Percentiles rank a stretch among this genome's conserved stretches.
Conservation (phyloP, 2,888 invertebrate species). For the Pyrrhosoma nymphula region DNA sequence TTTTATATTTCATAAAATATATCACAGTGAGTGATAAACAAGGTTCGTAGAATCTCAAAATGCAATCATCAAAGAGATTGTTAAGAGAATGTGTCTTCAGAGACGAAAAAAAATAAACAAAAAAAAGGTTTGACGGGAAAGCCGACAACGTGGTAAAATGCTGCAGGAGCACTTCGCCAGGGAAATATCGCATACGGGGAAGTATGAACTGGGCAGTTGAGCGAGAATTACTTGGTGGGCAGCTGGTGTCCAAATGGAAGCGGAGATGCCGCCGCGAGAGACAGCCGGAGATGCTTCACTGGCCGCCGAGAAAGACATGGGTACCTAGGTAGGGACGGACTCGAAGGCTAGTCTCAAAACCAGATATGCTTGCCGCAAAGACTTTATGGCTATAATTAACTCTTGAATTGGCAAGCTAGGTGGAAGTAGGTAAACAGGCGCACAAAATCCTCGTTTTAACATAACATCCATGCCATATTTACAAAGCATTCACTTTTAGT, state of each 20-base stretch:
- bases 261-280: neutral
- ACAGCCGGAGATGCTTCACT: neutral
- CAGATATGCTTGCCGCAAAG: neutral
- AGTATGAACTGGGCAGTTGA: neutral
- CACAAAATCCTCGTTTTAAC: too few species aligned
- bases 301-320: neutral
- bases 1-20: too few species aligned
- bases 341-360: neutral
- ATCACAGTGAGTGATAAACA: too few species aligned
- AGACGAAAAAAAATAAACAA: neutral
- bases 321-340: neutral
- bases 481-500: too few species aligned
- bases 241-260: neutral
- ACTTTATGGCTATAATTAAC: neutral
- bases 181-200: neutral
- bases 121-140: neutral
- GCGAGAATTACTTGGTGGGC: neutral
- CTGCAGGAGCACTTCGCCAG: neutral
- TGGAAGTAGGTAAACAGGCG: neutral
- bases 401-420: neutral
- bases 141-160: neutral
- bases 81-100: too few species aligned
- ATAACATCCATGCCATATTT: too few species aligned
- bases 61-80: too few species aligned
- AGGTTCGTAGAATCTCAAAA: too few species aligned